Evolutionary conservation across 2,888 invertebrate species (phyloP).

Genomic region (Drosophila greeni): DNA sequence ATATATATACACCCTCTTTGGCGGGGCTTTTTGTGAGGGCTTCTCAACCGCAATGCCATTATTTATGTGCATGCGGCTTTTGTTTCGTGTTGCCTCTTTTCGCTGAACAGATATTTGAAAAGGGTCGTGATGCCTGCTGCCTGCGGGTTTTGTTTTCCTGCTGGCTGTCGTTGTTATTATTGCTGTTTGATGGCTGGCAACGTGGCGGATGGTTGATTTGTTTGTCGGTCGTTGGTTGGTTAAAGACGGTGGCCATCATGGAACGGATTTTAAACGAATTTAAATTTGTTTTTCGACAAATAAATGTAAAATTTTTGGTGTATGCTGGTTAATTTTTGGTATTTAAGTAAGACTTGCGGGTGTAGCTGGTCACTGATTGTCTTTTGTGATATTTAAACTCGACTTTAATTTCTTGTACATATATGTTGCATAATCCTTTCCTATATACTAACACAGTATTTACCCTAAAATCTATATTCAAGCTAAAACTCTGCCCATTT

Average conservation of each 20-base stretch:
- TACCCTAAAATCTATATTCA: not conserved
- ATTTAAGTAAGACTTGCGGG: not conserved
- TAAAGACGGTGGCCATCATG: constrained; percentile 11
- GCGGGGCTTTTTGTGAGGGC: constrained; percentile 22
- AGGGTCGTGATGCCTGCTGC: constrained; percentile 44
- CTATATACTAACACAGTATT: not conserved
- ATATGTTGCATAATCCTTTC: not conserved
- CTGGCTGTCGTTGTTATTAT: constrained; percentile 29
- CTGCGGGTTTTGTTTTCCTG: constrained; percentile 26
- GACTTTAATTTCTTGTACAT: not conserved
- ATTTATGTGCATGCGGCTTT: constrained; percentile 66
- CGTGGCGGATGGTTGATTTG: constrained; percentile 33
- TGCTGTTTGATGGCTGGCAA: constrained; percentile 30
- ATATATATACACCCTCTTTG: constrained; percentile 4
- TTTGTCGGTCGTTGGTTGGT: constrained; percentile 19
- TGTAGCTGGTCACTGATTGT: too few relatives aligned
- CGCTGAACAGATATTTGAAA: constrained; percentile 52
- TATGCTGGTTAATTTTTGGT: not conserved
- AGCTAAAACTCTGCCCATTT: constrained; percentile 20
- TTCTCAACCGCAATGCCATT: constrained; percentile 58
- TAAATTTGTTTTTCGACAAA: constrained; percentile 26
- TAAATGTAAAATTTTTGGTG: constrained; percentile 1
- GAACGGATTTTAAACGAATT: constrained; percentile 24
- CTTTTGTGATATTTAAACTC: not conserved
- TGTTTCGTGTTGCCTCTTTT: constrained; percentile 55